These are phyloP conservation scores for Erebia palarica DNA, from an alignment of 2,888 invertebrate genomes.

Conservation along the genomic window DNA sequence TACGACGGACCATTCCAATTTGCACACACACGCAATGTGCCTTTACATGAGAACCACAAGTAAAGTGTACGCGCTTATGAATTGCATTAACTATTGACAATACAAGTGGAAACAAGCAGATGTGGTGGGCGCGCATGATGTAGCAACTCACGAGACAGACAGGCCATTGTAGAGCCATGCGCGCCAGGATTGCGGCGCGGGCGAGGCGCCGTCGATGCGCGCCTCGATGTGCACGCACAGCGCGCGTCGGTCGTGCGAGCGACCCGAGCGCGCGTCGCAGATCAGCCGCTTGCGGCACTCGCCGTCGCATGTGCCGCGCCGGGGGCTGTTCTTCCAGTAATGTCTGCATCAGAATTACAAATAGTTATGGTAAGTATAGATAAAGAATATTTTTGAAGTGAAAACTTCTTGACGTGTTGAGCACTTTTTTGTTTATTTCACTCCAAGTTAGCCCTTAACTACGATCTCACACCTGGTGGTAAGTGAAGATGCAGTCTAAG, in stretches of 20 bases:
- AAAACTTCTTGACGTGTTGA: too few species aligned
- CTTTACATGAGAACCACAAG: background rate
- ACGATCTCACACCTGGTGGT: too few species aligned
- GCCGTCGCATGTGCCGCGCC: slow-evolving; percentile 90
- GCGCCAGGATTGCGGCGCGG: slow-evolving; percentile 88
- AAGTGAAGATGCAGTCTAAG: too few species aligned
- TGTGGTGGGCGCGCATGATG: slow-evolving; percentile 25
- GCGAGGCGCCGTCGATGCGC: slow-evolving; percentile 89
- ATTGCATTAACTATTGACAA: too few species aligned
- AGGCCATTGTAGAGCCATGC: slow-evolving; percentile 94
- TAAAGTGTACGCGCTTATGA: background rate
- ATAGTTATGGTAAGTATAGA: background rate
- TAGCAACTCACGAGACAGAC: slow-evolving; percentile 90
- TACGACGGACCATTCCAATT: too few species aligned
- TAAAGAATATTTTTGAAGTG: too few species aligned
- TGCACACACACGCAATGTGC: too few species aligned
- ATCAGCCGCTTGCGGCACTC: slow-evolving; percentile 93
- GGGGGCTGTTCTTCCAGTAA: slow-evolving; percentile 95
- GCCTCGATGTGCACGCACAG: slow-evolving; percentile 92
- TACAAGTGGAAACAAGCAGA: slow-evolving; percentile 2
- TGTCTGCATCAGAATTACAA: slow-evolving; percentile 77
- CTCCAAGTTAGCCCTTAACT: too few species aligned
- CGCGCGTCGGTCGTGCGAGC: slow-evolving; percentile 92
- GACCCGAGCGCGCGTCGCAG: slow-evolving; percentile 93
- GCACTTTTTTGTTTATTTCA: too few species aligned